phyloP scores from a whole-genome alignment of 2,888 invertebrate species.

The Caenorhabditis sp. region DNA sequence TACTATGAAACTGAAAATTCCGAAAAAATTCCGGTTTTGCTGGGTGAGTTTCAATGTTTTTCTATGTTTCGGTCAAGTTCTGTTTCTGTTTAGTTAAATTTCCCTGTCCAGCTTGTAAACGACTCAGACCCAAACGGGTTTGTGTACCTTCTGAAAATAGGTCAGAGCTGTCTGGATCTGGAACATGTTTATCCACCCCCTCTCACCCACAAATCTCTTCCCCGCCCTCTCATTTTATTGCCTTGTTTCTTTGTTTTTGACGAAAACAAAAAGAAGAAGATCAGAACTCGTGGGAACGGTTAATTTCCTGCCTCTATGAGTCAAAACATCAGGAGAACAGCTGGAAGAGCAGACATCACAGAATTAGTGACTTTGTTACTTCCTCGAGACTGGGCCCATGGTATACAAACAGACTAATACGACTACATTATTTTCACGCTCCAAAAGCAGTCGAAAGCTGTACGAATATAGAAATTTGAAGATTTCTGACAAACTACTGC shows the following conservation, averaged over 20 bases:
- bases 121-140: not conserved
- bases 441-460: not conserved
- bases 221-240: not conserved
- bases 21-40: not conserved
- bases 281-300: constrained; percentile 12
- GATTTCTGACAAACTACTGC: not conserved
- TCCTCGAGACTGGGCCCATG: not conserved
- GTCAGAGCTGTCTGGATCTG: constrained; percentile 3
- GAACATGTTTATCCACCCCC: constrained; percentile 1
- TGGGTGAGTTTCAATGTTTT: not conserved
- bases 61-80: not conserved
- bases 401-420: not conserved
- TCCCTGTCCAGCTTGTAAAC: too few species aligned
- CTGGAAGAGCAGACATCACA: constrained; percentile 1
- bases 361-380: not conserved
- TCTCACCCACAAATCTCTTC: not conserved
- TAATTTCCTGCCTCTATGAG: not conserved
- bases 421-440: not conserved
- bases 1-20: not conserved
- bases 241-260: constrained; percentile 4
- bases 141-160: not conserved
- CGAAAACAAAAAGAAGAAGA: constrained; percentile 23
- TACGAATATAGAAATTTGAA: not conserved
- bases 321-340: not conserved
- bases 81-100: constrained; percentile 24